Percentiles rank a stretch among this genome's conserved stretches.
phyloP scores from a whole-genome alignment of 2,113 vertebrate species.

The Pluvianellus socialis region DNA sequence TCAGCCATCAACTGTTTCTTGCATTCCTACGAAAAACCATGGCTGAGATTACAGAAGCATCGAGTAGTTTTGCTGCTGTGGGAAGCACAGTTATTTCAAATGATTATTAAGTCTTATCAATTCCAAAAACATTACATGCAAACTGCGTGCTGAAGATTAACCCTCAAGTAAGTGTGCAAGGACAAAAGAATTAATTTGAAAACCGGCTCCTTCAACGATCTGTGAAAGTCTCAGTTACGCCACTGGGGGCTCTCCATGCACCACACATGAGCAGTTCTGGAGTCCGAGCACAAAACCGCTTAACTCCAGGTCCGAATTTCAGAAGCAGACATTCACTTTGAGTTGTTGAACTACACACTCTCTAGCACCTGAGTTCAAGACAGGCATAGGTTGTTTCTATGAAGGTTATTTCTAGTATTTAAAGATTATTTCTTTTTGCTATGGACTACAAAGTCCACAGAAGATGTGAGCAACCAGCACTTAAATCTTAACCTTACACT shows the following conservation, averaged over 20 bases:
- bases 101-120: not conserved
- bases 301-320: not conserved
- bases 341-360: not conserved
- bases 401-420: not conserved
- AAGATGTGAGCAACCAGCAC: not conserved
- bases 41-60: not conserved
- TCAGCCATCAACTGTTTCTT: not conserved
- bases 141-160: not conserved
- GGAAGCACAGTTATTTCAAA: not conserved
- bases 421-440: not conserved
- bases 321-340: not conserved
- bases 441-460: not conserved
- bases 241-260: slow-evolving; percentile 45
- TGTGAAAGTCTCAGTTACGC: not conserved
- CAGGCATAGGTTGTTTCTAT: not conserved
- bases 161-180: not conserved
- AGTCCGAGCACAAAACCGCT: not conserved
- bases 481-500: not conserved
- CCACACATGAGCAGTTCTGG: not conserved
- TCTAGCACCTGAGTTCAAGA: not conserved
- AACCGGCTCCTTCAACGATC: not conserved
- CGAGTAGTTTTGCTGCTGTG: not conserved
- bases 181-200: not conserved
- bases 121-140: not conserved
- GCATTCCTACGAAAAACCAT: not conserved